phyloP scores from a whole-genome alignment of 2,888 invertebrate species.

The Acrobasis repandana region DNA sequence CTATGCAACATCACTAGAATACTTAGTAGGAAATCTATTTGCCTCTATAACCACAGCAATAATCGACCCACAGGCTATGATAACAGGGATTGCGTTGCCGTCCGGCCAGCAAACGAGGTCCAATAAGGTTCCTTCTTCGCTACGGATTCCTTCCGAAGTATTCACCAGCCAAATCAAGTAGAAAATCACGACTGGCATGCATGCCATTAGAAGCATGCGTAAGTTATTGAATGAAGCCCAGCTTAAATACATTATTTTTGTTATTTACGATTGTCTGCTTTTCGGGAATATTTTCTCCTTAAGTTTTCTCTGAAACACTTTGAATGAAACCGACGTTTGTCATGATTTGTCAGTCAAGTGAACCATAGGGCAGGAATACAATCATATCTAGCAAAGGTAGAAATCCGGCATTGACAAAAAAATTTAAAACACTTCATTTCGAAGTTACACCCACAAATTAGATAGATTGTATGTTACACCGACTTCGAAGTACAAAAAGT shows the following conservation, averaged over 20 bases:
- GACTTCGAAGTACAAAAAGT: no score
- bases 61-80: conserved; percentile 67
- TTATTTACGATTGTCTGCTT: neutral
- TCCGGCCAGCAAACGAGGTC: conserved; percentile 78
- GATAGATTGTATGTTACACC: no score
- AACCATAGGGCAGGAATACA: no score
- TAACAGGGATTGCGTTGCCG: conserved; percentile 74
- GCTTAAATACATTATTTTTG: conserved; percentile 56
- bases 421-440: no score
- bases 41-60: conserved; percentile 75
- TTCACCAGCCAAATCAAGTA: conserved; percentile 75
- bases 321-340: no score
- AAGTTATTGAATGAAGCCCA: conserved; percentile 77
- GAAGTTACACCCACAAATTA: no score
- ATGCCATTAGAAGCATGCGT: conserved; percentile 73
- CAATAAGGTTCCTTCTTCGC: conserved; percentile 70
- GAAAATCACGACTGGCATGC: conserved; percentile 73
- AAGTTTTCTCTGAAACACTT: no score
- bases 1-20: no score
- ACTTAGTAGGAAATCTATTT: conserved; percentile 21
- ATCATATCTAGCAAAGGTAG: no score
- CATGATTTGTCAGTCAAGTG: no score
- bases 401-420: no score
- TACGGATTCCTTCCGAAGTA: conserved; percentile 72
- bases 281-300: neutral